Evolutionary conservation across 2,113 vertebrate genomes (phyloP).

Genomic region (Dasypus novemcinctus): DNA sequence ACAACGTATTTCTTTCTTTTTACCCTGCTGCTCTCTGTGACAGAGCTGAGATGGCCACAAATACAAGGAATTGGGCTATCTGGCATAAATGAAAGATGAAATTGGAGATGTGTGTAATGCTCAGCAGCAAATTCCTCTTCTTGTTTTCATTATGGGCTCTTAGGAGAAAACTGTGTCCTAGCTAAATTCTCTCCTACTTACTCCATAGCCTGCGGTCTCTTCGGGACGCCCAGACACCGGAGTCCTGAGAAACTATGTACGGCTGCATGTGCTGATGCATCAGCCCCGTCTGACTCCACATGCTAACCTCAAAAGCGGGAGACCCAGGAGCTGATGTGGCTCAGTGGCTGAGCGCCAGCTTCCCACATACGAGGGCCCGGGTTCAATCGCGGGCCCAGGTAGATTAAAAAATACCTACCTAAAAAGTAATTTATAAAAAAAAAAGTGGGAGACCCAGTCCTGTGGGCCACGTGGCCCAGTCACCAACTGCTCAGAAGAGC

Average conservation of each 20-base stretch:
- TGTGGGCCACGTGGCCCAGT: fast-evolving
- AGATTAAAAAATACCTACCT: no score
- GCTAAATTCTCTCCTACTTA: neutral
- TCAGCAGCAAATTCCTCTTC: neutral
- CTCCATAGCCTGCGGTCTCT: neutral
- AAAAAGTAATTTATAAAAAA: no score
- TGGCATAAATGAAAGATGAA: fast-evolving
- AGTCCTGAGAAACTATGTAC: neutral
- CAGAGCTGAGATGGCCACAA: neutral
- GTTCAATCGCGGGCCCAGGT: no score
- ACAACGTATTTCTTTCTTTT: neutral
- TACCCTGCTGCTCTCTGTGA: neutral
- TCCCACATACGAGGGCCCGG: no score
- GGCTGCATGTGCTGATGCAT: neutral
- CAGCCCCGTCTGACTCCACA: neutral
- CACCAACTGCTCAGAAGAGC: neutral
- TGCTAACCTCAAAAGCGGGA: neutral
- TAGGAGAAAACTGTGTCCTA: neutral
- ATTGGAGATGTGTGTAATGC: neutral
- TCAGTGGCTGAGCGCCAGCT: no score
- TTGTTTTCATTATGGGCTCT: fast-evolving
- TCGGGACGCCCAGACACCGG: no score
- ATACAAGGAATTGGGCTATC: neutral
- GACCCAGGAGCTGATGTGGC: no score
- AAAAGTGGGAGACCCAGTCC: no score